Evolutionary conservation across 2,113 vertebrate species (phyloP), one percentile per base, ranked within the genome.

Genomic region (Camarhynchus parvulus): DNA sequence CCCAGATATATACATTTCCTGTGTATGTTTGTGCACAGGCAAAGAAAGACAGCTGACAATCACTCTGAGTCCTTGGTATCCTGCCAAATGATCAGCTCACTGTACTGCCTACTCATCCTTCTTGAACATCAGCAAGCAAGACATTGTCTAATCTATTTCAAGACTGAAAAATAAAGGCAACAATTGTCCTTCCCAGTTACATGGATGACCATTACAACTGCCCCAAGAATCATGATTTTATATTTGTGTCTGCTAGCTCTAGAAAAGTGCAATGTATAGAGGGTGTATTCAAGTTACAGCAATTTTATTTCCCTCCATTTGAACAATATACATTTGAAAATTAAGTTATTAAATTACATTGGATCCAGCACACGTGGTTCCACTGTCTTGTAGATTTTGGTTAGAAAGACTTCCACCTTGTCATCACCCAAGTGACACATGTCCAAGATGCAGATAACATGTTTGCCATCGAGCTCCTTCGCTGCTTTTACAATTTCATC

Each of bases 351-450:
- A 80, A 95, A 74, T 94, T 94, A 96, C 47, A 78, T 56, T 63
- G 83, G 55, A 52, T 84, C 56, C 53, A 84, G 39, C 41, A 87
- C 63, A 75, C 3, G 41, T 11, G 96, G 97, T 6, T 97, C 95
- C 70, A 97, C 22, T n/a, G 95, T 95, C 70, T 79, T 97, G 97
- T 99, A 99, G 79, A 99, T 96, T 96, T 98, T 99, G 92, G 96
- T 98, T 93, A 99, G 96, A 93, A 98, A 95, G 66, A 99, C 97
- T 97, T 99, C 99, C 35, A 98, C 95, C 64, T 97, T 96, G 76
- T 98, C 96, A 77, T 97, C 98, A 58, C 98, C 98, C 69, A 99
- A 97, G 94, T 98, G 98, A 97, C 98, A 99, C 67, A 99, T 83
- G 91, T 99, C 99, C 93, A 99, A 95, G 93, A 99, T 88, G 88